Conservation (phyloP, 1,140 invertebrate genomes). For the Pollicipes pollicipes region DNA sequence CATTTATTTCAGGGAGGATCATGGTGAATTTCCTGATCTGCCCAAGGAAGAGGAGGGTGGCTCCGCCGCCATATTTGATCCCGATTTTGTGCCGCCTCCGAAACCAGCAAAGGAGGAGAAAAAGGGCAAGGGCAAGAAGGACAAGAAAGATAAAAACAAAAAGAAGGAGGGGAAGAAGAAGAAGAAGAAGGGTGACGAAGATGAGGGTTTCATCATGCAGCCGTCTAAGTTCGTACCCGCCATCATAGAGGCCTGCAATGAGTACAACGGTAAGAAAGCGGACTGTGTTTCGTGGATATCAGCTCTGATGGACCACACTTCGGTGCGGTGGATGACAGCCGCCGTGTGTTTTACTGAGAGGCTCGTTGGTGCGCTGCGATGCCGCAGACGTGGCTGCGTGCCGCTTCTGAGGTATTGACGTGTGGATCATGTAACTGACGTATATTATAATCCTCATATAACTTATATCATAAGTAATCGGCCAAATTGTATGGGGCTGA, state of each 20-base stretch:
- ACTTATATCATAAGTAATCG: too few relatives aligned
- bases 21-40: conserved; percentile 34
- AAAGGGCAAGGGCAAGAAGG: conserved; percentile 12
- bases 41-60: conserved; percentile 36
- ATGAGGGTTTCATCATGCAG: conserved; percentile 25
- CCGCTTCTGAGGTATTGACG: too few relatives aligned
- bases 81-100: conserved; percentile 18
- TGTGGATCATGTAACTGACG: too few relatives aligned
- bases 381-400: too few relatives aligned
- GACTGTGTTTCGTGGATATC: background rate
- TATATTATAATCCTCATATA: too few relatives aligned
- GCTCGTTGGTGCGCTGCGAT: too few relatives aligned
- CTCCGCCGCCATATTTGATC: conserved; percentile 30
- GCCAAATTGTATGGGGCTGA: too few relatives aligned
- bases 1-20: conserved; percentile 23
- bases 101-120: conserved; percentile 23
- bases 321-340: background rate
- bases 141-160: conserved; percentile 6
- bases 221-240: conserved; percentile 33
- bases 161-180: conserved; percentile 16
- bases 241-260: conserved; percentile 29
- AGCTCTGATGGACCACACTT: background rate
- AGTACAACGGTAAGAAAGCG: conserved; percentile 24
- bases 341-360: background rate
- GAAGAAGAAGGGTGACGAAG: conserved; percentile 18